Conservation (phyloP, 2,797 vertebrate species). For the Vipera latastei region DNA sequence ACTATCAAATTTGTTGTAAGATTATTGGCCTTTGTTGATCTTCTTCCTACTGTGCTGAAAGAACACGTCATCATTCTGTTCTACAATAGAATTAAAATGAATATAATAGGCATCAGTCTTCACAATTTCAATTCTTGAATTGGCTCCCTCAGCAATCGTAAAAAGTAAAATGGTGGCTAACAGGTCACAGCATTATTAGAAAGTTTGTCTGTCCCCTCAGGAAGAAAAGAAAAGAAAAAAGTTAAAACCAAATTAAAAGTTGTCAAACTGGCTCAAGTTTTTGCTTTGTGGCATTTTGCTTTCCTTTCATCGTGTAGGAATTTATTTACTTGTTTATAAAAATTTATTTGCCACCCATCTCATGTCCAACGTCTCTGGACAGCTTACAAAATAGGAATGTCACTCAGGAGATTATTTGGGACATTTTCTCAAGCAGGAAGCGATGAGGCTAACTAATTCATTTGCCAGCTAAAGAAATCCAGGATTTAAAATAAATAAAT, state of each 20-base stretch:
- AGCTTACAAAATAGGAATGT: not conserved
- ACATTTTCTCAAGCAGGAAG: slow-evolving; percentile 1
- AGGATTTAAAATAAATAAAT: not conserved
- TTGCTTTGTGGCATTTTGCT: not conserved
- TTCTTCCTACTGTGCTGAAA: no score
- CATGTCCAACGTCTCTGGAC: not conserved
- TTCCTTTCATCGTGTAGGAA: not conserved
- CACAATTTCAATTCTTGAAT: not conserved
- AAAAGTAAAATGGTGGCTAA: not conserved
- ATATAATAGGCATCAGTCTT: not conserved
- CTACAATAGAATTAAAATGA: not conserved
- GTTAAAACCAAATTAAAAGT: not conserved
- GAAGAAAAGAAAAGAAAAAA: not conserved
- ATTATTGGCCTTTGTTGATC: no score
- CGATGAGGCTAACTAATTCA: not conserved
- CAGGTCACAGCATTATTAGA: not conserved
- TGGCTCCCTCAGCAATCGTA: not conserved
- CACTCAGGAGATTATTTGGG: not conserved
- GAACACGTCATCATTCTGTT: no score
- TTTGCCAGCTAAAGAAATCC: not conserved
- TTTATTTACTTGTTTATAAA: no score
- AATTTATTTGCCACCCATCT: no score
- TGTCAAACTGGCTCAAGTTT: not conserved
- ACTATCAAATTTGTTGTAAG: not conserved
- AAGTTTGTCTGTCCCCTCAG: not conserved